Percentiles rank a stretch among this genome's conserved stretches.
Conservation (phyloP, 2,113 vertebrate species). For the Sminthopsis crassicaudata region DNA sequence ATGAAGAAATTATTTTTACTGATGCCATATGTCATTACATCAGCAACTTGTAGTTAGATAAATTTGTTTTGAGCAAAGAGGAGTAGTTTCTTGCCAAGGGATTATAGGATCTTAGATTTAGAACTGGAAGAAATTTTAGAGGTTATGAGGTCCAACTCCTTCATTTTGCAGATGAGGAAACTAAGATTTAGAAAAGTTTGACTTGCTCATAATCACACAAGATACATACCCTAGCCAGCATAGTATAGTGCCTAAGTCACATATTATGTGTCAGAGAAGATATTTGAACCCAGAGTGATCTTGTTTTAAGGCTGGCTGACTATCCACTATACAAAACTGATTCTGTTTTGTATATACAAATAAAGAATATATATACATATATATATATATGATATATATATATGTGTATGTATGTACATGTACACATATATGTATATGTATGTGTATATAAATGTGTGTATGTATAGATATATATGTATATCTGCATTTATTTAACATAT, state of each 20-base stretch:
- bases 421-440: no score
- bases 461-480: background rate
- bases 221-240: no score
- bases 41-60: background rate
- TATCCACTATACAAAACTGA: background rate
- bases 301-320: background rate
- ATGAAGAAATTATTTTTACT: background rate
- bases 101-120: background rate
- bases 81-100: background rate
- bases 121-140: background rate
- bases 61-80: background rate
- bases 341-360: background rate
- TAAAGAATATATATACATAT: background rate
- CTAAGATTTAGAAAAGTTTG: background rate
- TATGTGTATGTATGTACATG: no score
- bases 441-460: no score
- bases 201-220: background rate
- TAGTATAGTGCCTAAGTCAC: background rate
- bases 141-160: background rate
- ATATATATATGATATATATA: no score
- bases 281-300: background rate
- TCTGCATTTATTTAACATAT: background rate
- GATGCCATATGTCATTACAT: background rate
- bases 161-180: background rate
- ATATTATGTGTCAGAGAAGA: background rate